Evolutionary conservation across 2,888 invertebrate species (phyloP).

Genomic region (Clitarchus hookeri): DNA sequence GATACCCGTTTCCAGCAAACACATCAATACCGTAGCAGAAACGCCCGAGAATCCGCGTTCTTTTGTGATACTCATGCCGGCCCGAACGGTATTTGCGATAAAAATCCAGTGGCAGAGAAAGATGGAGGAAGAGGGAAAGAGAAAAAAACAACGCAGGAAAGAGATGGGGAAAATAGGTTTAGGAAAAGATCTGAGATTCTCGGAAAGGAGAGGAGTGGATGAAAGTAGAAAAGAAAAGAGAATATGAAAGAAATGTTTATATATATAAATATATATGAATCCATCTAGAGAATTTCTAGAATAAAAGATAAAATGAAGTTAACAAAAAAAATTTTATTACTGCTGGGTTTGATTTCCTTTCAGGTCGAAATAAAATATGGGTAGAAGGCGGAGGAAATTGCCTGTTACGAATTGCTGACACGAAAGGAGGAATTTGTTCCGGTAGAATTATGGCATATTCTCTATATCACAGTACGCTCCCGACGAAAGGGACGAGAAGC

Average conservation of each 20-base stretch:
- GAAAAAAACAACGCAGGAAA: not conserved
- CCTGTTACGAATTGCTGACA: conserved; percentile 14
- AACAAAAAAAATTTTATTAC: not conserved
- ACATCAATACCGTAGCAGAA: too few relatives aligned
- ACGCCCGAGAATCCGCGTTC: too few relatives aligned
- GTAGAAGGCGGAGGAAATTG: not conserved
- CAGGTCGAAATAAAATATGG: not conserved
- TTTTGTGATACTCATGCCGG: too few relatives aligned
- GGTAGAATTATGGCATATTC: not conserved
- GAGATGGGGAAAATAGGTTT: not conserved
- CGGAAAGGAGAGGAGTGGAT: not conserved
- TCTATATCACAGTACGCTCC: not conserved
- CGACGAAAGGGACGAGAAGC: not conserved
- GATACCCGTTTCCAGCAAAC: too few relatives aligned
- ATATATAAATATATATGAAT: conserved; percentile 7
- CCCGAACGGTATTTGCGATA: not conserved
- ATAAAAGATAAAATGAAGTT: not conserved
- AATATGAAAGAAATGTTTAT: conserved; percentile 5
- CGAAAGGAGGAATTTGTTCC: not conserved
- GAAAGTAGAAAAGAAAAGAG: not conserved
- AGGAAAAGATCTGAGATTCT: not conserved
- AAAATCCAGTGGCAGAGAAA: not conserved
- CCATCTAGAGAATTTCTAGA: not conserved
- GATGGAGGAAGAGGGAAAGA: not conserved
- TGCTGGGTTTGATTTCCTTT: not conserved